Evolutionary conservation across 2,113 vertebrate species (phyloP).

Genomic region (Amazona guildingii): DNA sequence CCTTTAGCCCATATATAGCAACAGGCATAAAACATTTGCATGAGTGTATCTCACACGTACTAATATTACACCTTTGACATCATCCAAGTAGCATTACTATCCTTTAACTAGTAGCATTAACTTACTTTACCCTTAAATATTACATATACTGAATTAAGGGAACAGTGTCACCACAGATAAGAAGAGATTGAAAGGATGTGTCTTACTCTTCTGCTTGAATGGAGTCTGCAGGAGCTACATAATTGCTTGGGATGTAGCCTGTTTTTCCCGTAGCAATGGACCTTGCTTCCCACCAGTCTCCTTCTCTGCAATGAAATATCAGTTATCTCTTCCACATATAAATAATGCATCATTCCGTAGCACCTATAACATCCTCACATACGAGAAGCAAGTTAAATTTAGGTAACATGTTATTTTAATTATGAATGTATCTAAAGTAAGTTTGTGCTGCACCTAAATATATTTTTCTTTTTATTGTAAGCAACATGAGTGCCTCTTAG

Average conservation of each 20-base stretch:
- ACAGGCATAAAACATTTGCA: background rate
- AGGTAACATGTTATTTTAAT: background rate
- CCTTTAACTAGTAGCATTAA: background rate
- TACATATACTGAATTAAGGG: background rate
- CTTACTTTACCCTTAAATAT: background rate
- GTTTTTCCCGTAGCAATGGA: conserved; percentile 97
- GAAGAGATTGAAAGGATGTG: conserved; percentile 56
- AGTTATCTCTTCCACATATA: conserved; percentile 32
- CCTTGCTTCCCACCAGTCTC: conserved; percentile 99
- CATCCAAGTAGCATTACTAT: background rate
- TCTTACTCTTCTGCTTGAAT: conserved; percentile 99
- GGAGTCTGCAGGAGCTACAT: conserved; percentile 97
- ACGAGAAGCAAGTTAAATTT: background rate
- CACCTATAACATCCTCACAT: background rate
- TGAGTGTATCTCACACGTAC: background rate
- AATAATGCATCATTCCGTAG: background rate
- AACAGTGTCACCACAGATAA: background rate
- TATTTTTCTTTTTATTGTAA: background rate
- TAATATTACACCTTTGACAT: background rate
- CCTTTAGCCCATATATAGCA: background rate
- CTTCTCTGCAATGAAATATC: conserved; percentile 83
- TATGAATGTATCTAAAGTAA: background rate
- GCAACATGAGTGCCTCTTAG: background rate
- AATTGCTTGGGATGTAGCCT: conserved; percentile 99
- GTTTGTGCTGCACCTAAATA: background rate